These are phyloP conservation scores for Hydrolagus affinis DNA, from an alignment of 2,113 vertebrate genomes.

Conservation along the genomic window DNA sequence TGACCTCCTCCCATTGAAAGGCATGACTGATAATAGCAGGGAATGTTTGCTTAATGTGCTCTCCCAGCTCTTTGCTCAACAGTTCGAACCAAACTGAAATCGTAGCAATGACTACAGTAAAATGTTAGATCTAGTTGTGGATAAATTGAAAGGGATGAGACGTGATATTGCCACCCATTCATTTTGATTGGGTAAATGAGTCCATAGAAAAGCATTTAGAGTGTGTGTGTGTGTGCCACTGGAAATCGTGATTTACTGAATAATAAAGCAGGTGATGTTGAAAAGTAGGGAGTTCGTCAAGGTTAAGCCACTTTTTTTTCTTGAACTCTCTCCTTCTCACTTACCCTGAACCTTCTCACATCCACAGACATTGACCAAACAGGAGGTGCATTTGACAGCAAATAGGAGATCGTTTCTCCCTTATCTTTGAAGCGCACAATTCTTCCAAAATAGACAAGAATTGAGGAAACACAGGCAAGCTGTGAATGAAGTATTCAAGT, in stretches of 20 bases:
- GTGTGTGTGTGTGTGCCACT: not conserved
- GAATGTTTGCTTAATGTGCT: slow-evolving; percentile 27
- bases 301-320: not conserved
- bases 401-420: too few species aligned
- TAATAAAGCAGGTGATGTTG: not conserved
- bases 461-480: not conserved
- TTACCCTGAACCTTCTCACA: not conserved
- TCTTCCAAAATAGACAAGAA: too few species aligned
- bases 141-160: not conserved
- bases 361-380: not conserved
- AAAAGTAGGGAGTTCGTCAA: not conserved
- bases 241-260: not conserved
- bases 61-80: slow-evolving; percentile 1
- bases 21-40: slow-evolving; percentile 41
- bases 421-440: too few species aligned
- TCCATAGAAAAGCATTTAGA: slow-evolving; percentile 15
- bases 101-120: slow-evolving; percentile 27
- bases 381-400: too few species aligned
- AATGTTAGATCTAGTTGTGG: slow-evolving; percentile 1
- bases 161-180: not conserved
- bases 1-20: slow-evolving; percentile 51
- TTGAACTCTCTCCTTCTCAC: not conserved
- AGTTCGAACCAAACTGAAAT: slow-evolving; percentile 25
- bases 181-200: slow-evolving; percentile 16
- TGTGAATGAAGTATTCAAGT: not conserved